Conservation (phyloP, 2,113 vertebrate genomes). For the Semicossyphus pulcher region DNA sequence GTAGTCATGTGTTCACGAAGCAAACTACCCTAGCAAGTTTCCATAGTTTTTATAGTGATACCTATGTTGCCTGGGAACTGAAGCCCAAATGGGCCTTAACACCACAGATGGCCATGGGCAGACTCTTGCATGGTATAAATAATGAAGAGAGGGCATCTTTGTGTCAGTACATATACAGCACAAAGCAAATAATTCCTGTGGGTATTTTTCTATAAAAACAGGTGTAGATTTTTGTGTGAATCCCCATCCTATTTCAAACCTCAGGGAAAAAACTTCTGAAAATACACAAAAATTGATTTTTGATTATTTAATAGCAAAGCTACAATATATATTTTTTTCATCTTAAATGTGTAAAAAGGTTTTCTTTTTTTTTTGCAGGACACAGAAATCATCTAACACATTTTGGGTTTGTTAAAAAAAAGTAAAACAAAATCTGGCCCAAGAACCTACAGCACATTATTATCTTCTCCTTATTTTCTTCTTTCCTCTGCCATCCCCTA, state of each 20-base stretch:
- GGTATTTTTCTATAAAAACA: neutral
- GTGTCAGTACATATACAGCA: neutral
- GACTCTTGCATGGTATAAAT: neutral
- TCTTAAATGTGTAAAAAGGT: too few species aligned
- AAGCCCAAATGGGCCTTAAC: neutral
- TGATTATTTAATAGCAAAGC: neutral
- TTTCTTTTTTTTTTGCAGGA: constrained; percentile 61
- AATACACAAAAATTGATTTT: neutral
- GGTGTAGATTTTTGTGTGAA: neutral
- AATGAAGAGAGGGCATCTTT: neutral
- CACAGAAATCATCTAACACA: too few species aligned
- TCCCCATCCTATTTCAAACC: neutral
- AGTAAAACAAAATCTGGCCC: too few species aligned
- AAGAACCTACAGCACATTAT: constrained; percentile 37
- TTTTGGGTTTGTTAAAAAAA: too few species aligned
- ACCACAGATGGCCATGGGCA: neutral
- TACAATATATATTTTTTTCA: neutral
- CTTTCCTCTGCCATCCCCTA: too few species aligned
- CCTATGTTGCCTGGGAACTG: neutral
- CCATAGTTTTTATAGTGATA: too few species aligned
- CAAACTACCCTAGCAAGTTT: too few species aligned
- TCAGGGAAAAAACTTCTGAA: neutral
- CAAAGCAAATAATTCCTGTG: neutral
- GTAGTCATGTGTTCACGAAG: too few species aligned
- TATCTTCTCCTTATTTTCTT: neutral